Base-by-base conservation (phyloP, 1,140 invertebrate species). In the Rhyacophila brunnea region DNA sequence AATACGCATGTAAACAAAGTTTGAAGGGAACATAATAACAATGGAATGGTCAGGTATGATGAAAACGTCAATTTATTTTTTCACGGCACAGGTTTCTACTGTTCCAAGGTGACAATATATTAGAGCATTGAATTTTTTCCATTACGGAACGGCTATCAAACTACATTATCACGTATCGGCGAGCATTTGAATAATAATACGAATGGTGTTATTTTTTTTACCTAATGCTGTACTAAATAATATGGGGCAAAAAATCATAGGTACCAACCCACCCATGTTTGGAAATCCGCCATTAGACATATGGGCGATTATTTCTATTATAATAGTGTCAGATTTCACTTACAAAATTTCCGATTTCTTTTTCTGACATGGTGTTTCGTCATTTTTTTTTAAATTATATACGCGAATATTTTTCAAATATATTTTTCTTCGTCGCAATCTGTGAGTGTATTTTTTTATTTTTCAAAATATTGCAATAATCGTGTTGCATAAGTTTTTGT, bases 261-360 rank as follows among this genome's bases (percentile, higher is more conserved):
- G 9, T 28, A 28, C 23, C 23, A 28, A 40, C 38, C n/a, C 5
- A 43, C 6, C 40, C 6, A 17, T 1, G 13, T 53, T 19, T 42
- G 20, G 51, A 36, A 53, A 53, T 53, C 40, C 51, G 51, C 11
- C 5, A 28, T 48, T 28, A 18, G 49, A 57, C 46, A 57, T 57
- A 46, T 57, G 54, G 54, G 54, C 23, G 45, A 19, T 57, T 57
- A 48, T 57, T 45, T 17, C 11, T 35, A 28, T 28, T 28, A 28
- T n/a, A n/a, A n/a, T n/a, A n/a, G n/a, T n/a, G n/a, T 28, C 23
- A 3, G 23, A 28, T 28, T 28, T 28, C 23, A 28, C 23, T 28
- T 9, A 28, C 3, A 28, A 28, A 9, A 5, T 28, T 28, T 28
- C 9, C 23, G 23, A 28, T 28, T 28, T 28, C 23, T 28, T 28